Conservation (phyloP, 2,888 invertebrate genomes). For the Sarcophaga variegata region DNA sequence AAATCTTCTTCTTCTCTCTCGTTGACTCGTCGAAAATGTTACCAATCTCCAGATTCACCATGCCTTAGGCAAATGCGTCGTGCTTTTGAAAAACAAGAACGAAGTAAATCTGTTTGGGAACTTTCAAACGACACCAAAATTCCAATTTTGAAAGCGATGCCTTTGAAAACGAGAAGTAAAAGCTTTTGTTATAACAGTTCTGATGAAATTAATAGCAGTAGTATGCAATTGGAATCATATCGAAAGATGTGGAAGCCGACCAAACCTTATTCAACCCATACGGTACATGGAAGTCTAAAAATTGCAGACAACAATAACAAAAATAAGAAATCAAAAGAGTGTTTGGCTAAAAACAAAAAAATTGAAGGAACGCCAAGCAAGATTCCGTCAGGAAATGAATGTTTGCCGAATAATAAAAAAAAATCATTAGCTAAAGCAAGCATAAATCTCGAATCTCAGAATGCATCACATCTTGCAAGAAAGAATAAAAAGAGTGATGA, state of each 20-base stretch:
- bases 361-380: not conserved
- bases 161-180: conserved; percentile 76
- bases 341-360: too few species aligned
- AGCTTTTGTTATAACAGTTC: conserved; percentile 74
- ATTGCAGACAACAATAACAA: not conserved
- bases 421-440: conserved; percentile 9
- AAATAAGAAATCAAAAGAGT: not conserved
- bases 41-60: conserved; percentile 69
- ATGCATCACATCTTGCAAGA: not conserved
- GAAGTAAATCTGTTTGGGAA: conserved; percentile 81
- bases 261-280: not conserved
- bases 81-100: conserved; percentile 53
- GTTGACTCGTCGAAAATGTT: conserved; percentile 82
- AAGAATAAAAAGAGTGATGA: conserved; percentile 74
- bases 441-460: not conserved
- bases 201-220: not conserved
- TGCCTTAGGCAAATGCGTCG: conserved; percentile 72
- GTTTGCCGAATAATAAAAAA: not conserved
- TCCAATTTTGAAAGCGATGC: conserved; percentile 82
- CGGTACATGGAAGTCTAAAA: too few species aligned
- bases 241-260: not conserved
- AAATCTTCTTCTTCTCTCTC: conserved; percentile 88
- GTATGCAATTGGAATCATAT: not conserved
- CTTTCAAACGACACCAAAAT: conserved; percentile 83
- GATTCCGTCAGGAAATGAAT: not conserved